Evolutionary conservation across 2,888 invertebrate species (phyloP).

Genomic region (Hipparchia semele): DNA sequence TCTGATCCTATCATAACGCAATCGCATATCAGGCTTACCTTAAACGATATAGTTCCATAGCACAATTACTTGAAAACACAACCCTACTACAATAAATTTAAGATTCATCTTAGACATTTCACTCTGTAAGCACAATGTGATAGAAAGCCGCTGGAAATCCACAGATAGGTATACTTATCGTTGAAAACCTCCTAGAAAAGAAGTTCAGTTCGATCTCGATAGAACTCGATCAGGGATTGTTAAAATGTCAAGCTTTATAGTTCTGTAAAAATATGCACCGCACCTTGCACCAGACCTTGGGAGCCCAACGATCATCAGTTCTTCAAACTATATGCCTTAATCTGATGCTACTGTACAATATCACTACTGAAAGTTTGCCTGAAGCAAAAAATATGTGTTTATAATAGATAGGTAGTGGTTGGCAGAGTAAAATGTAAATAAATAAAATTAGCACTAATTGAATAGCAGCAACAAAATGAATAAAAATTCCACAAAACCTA

Average conservation of each 20-base stretch:
- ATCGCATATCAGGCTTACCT: slow-evolving; percentile 65
- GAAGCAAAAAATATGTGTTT: not conserved
- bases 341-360: too few species aligned
- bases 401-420: not conserved
- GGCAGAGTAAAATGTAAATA: slow-evolving; percentile 25
- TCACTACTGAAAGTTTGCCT: too few species aligned
- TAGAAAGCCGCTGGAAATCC: slow-evolving; percentile 56
- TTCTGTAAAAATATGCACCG: slow-evolving; percentile 1
- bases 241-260: slow-evolving; percentile 49
- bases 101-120: slow-evolving; percentile 28
- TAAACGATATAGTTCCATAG: slow-evolving; percentile 55
- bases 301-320: too few species aligned
- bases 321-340: too few species aligned
- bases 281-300: too few species aligned
- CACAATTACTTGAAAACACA: slow-evolving; percentile 35
- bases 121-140: slow-evolving; percentile 48
- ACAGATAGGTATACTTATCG: slow-evolving; percentile 76
- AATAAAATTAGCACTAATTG: slow-evolving; percentile 45
- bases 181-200: slow-evolving; percentile 76
- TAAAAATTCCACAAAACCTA: slow-evolving; percentile 69
- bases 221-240: slow-evolving; percentile 74
- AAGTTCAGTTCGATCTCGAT: slow-evolving; percentile 71
- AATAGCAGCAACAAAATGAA: slow-evolving; percentile 47
- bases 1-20: slow-evolving; percentile 82
- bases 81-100: slow-evolving; percentile 50